phyloP scores from a whole-genome alignment of 2,797 vertebrate genomes.

The Aselliscus stoliczkanus region DNA sequence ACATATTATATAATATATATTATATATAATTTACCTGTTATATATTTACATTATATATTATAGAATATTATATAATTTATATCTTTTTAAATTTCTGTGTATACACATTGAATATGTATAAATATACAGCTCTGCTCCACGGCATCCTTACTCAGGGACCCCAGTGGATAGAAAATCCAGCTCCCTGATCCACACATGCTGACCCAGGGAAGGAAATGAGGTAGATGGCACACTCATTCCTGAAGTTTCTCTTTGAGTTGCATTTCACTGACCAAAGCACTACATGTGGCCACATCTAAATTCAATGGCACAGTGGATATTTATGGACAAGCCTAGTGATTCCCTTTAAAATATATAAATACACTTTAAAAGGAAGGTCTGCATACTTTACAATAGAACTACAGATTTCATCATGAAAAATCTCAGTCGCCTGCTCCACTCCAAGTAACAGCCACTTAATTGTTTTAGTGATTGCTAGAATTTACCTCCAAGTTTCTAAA shows the following conservation, averaged over 20 bases:
- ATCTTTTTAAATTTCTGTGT: neutral
- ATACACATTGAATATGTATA: neutral
- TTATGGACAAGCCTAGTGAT: neutral
- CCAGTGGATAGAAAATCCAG: neutral
- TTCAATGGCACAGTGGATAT: neutral
- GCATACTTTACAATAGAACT: neutral
- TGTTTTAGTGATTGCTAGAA: neutral
- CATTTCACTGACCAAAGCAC: neutral
- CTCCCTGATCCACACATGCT: neutral
- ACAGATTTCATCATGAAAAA: neutral
- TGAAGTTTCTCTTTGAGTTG: neutral
- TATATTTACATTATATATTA: neutral
- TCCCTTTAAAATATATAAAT: neutral
- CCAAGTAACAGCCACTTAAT: neutral
- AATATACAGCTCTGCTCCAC: neutral
- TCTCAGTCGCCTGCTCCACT: neutral
- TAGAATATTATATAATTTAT: neutral
- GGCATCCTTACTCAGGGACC: neutral
- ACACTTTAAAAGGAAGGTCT: neutral
- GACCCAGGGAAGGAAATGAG: neutral
- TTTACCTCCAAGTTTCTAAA: neutral
- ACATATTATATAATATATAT: neutral
- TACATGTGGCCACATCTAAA: neutral
- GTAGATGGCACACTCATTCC: neutral
- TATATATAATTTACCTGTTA: neutral